These are phyloP conservation scores for Watsonalla binaria DNA, from an alignment of 2,888 invertebrate genomes.

Conservation along the genomic window DNA sequence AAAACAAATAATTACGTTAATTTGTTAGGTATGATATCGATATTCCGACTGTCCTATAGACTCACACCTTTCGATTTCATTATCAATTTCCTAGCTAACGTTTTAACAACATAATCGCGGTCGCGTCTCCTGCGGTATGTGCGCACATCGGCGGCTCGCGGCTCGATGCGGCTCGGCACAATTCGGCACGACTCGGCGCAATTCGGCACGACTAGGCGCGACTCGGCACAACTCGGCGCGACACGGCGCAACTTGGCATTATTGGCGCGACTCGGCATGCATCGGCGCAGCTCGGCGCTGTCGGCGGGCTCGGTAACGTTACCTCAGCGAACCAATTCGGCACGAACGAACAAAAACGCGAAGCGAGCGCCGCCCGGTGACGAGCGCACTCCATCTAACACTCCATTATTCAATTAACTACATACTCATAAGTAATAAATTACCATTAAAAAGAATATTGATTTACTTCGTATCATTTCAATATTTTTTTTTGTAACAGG, in stretches of 20 bases:
- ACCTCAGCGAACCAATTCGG: constrained; percentile 64
- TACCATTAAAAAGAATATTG: constrained; percentile 78
- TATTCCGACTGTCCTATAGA: constrained; percentile 75
- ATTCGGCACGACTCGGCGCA: constrained; percentile 42
- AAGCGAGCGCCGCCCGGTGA: constrained; percentile 64
- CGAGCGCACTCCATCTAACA: constrained; percentile 68
- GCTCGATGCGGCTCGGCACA: constrained; percentile 18
- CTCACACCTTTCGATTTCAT: constrained; percentile 77
- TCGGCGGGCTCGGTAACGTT: constrained; percentile 28
- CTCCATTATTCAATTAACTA: constrained; percentile 78
- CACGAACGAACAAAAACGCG: constrained; percentile 65
- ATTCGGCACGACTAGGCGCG: constrained; percentile 58
- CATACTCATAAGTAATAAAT: constrained; percentile 77
- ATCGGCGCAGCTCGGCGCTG: not conserved
- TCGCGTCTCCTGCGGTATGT: constrained; percentile 63
- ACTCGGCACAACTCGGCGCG: constrained; percentile 10
- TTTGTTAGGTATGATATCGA: constrained; percentile 79
- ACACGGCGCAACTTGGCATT: constrained; percentile 18
- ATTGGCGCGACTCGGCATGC: constrained; percentile 36
- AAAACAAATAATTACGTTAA: constrained; percentile 78
- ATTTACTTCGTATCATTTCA: constrained; percentile 78
- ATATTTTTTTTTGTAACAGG: constrained; percentile 79
- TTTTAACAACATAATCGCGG: constrained; percentile 75
- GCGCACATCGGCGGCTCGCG: constrained; percentile 32
- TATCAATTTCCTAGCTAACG: constrained; percentile 79